phyloP scores from a whole-genome alignment of 2,888 invertebrate species.

The Agonum fuliginosum region DNA sequence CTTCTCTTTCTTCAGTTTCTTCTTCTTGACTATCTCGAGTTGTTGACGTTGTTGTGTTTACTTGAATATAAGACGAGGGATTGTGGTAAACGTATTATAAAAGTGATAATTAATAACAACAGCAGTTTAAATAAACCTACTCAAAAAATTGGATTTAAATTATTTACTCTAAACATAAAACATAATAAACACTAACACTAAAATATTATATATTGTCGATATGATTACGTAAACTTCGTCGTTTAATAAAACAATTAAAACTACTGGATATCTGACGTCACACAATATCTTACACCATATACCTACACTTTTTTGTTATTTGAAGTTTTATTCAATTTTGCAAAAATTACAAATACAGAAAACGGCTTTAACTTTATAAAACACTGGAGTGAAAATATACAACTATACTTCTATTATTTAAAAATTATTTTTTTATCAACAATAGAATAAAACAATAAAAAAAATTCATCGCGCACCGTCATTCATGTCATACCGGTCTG shows the following conservation, averaged over 20 bases:
- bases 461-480: too few relatives aligned
- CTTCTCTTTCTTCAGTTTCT: neutral
- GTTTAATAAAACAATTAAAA: neutral
- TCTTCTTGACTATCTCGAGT: neutral
- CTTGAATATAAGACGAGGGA: too few relatives aligned
- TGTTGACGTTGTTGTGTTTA: neutral
- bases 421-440: too few relatives aligned
- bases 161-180: neutral
- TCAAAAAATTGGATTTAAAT: too few relatives aligned
- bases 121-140: too few relatives aligned
- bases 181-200: neutral
- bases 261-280: conserved; percentile 11
- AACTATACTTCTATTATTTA: too few relatives aligned
- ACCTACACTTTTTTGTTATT: conserved; percentile 32
- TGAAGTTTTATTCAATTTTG: conserved; percentile 26
- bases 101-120: too few relatives aligned
- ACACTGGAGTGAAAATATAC: conserved; percentile 6
- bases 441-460: too few relatives aligned
- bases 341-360: neutral
- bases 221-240: neutral
- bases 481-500: too few relatives aligned
- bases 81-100: too few relatives aligned
- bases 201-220: conserved; percentile 3
- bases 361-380: conserved; percentile 1
- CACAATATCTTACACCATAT: conserved; percentile 22